Base-by-base conservation (phyloP, 1,140 invertebrate genomes). In the Phthorimaea operculella region DNA sequence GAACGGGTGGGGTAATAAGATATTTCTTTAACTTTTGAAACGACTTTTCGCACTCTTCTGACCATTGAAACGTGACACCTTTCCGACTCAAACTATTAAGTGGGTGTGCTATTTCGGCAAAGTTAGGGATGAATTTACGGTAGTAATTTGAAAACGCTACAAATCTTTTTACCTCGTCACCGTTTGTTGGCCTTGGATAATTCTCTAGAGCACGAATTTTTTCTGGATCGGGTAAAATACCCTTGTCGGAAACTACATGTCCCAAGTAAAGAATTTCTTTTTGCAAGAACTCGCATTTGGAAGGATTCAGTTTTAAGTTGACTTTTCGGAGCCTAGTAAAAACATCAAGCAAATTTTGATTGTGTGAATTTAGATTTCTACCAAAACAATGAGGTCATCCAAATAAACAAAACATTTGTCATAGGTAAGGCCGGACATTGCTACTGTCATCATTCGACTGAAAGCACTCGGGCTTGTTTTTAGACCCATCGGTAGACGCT, bases 91-190 rank as follows among this genome's bases (percentile, higher is more conserved):
- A 82, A 57, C 33, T 66, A 42, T 54, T 56, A 45, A 75, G 33
- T 9, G 62, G 63, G 47, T 48, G 55, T 72, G 34, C 86, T 58
- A 10, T 81, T 77, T 67, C 70, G 62, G 9, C 77, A 68, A 34
- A 75, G 63, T 58, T 65, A 54, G 70, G 50, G 17, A 87, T 78
- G 58, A 85, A 87, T 61, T 68, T 63, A 18, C 83, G 17, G 55
- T 87, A 87, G 59, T 85, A 87, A 7, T 74, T 69, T 6, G 55
- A 54, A 10, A 87, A 57, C 17, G 86, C 87, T 49, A 87, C 48
- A 62, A 87, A 87, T 47, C 60, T 51, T 72, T 78, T 77, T 15
- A 87, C 59, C 18, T 84, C 62, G 51, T 80, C 78, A 6, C 45
- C 3, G 52, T 66, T 79, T 61, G 64, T 79, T 15, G 85, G 79